Conservation (phyloP, 1,140 invertebrate genomes). For the Penaeus chinensis region DNA sequence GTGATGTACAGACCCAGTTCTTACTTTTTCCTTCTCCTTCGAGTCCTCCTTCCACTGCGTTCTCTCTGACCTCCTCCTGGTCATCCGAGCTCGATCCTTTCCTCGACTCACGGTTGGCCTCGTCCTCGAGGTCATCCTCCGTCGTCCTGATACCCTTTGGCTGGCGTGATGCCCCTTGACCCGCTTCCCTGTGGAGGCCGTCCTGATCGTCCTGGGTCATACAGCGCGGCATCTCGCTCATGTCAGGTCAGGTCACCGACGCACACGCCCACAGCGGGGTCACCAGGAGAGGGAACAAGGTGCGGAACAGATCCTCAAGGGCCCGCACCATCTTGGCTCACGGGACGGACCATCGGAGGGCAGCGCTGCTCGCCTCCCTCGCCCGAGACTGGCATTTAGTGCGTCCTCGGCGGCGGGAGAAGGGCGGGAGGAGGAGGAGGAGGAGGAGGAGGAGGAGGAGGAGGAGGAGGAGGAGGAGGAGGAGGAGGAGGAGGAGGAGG, state of each 20-base stretch:
- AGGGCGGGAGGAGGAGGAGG: background rate
- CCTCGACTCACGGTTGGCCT: constrained; percentile 13
- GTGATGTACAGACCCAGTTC: background rate
- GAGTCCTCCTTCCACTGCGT: background rate
- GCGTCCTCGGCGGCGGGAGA: background rate
- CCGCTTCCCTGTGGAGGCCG: background rate
- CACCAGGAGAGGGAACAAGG: constrained; percentile 44
- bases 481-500: no score
- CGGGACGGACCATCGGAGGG: constrained; percentile 24
- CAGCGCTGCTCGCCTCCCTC: constrained; percentile 10
- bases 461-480: no score
- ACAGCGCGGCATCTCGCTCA: constrained; percentile 50
- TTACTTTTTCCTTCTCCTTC: background rate
- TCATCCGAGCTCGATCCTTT: constrained; percentile 31
- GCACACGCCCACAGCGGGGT: constrained; percentile 52
- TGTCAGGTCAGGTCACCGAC: constrained; percentile 59
- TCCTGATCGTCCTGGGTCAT: constrained; percentile 47
- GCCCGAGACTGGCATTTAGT: constrained; percentile 13
- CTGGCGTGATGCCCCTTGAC: constrained; percentile 15
- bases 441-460: background rate
- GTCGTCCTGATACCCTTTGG: background rate
- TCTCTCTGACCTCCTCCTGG: constrained; percentile 30
- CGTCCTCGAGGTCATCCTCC: constrained; percentile 25
- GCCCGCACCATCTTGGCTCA: constrained; percentile 38
- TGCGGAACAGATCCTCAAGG: constrained; percentile 50